Evolutionary conservation across 2,113 vertebrate species (phyloP).

Genomic region (Pomatostomus ruficeps): DNA sequence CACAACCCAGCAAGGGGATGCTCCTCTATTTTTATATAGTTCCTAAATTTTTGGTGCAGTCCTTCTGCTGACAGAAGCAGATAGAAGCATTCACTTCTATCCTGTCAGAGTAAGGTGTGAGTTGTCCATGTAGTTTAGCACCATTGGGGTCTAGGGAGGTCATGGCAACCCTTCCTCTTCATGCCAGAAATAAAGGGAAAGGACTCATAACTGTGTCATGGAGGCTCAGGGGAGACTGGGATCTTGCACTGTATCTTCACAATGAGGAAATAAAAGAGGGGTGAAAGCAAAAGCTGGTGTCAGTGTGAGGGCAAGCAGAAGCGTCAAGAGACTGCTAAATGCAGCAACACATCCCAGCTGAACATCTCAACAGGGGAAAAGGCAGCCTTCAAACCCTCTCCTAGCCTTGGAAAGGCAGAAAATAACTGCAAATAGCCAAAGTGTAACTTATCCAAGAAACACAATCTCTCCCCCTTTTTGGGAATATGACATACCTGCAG

Average conservation of each 20-base stretch:
- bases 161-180: not conserved
- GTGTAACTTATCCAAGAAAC: not conserved
- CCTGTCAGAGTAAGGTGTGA: not conserved
- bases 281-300: not conserved
- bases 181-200: not conserved
- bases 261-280: not conserved
- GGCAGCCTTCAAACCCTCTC: not conserved
- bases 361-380: not conserved
- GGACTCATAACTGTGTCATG: not conserved
- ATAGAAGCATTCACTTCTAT: not conserved
- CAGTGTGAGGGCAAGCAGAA: not conserved
- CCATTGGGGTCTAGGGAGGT: accelerated
- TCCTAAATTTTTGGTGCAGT: not conserved
- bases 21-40: not conserved
- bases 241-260: not conserved
- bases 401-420: not conserved
- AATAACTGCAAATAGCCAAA: not conserved
- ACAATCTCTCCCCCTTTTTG: not conserved
- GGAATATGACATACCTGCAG: not conserved
- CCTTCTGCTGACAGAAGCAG: not conserved
- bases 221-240: not conserved
- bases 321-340: not conserved
- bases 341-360: not conserved
- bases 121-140: not conserved
- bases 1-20: not conserved